These are phyloP conservation scores for Biston stratarius DNA, from an alignment of 2,888 invertebrate species.

Conservation along the genomic window DNA sequence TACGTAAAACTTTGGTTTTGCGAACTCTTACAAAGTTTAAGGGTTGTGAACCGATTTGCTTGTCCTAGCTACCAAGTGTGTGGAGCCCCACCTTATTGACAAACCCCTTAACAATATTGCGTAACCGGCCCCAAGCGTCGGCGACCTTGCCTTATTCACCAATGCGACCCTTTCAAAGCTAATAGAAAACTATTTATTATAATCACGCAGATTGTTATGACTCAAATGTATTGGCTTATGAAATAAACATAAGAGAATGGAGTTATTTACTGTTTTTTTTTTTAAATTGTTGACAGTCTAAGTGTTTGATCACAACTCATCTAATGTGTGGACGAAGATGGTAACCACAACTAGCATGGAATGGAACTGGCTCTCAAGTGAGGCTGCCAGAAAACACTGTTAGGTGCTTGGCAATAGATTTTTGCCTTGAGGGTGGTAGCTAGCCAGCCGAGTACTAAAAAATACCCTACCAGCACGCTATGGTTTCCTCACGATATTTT, in stretches of 20 bases:
- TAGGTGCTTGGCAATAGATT: too few relatives aligned
- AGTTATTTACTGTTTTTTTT: constrained; percentile 1
- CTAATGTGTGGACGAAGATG: too few relatives aligned
- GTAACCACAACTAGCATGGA: too few relatives aligned
- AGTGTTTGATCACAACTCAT: too few relatives aligned
- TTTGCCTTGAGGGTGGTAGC: too few relatives aligned
- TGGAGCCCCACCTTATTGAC: constrained; percentile 27
- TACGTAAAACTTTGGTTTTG: constrained; percentile 4
- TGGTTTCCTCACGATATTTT: too few relatives aligned
- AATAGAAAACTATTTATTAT: constrained; percentile 35
- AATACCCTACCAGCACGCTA: too few relatives aligned
- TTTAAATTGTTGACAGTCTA: not conserved
- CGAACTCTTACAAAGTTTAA: constrained; percentile 29
- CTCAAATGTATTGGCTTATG: constrained; percentile 22
- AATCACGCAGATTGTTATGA: constrained; percentile 32
- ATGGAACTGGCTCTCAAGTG: too few relatives aligned
- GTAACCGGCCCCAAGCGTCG: constrained; percentile 47
- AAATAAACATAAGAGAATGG: constrained; percentile 7
- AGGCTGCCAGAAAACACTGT: too few relatives aligned
- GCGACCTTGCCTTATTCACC: constrained; percentile 38
- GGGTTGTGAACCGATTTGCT: constrained; percentile 6
- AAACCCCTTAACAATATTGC: constrained; percentile 47
- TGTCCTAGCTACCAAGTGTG: constrained; percentile 25
- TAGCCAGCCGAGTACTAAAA: too few relatives aligned
- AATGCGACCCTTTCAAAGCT: constrained; percentile 31